Evolutionary conservation across 2,888 invertebrate species (phyloP).

Genomic region (Drosophila maculinotata): DNA sequence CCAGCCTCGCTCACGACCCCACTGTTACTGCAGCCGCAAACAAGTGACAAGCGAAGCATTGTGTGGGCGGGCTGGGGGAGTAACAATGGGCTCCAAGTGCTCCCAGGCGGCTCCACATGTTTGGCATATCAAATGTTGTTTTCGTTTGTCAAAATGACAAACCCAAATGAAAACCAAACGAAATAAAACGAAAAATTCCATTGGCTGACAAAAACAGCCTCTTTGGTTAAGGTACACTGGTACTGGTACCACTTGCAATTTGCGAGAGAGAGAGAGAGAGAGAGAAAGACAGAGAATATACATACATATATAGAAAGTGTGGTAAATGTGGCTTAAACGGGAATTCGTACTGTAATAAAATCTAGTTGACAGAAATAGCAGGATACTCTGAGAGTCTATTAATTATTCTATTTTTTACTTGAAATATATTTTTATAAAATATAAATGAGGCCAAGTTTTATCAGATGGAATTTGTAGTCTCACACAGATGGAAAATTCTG

Average conservation of each 20-base stretch:
- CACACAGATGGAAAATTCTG: too few species aligned
- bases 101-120: conserved; percentile 46
- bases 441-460: too few species aligned
- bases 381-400: too few species aligned
- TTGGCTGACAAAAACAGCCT: conserved; percentile 25
- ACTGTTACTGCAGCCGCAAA: conserved; percentile 43
- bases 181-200: conserved; percentile 43
- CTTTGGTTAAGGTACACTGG: conserved; percentile 19
- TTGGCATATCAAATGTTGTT: conserved; percentile 70
- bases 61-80: background rate
- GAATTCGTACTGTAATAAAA: too few species aligned
- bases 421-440: too few species aligned
- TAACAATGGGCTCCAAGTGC: conserved; percentile 22
- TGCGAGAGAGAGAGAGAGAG: too few species aligned
- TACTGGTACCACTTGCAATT: conserved; percentile 10
- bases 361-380: too few species aligned
- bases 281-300: too few species aligned
- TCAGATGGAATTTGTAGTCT: too few species aligned
- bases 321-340: too few species aligned
- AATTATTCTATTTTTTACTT: too few species aligned
- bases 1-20: background rate
- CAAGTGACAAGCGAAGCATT: conserved; percentile 48
- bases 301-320: too few species aligned
- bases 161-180: conserved; percentile 48
- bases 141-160: conserved; percentile 70